These are phyloP conservation scores for Xenus cinereus DNA, from an alignment of 2,113 vertebrate genomes.

Conservation along the genomic window DNA sequence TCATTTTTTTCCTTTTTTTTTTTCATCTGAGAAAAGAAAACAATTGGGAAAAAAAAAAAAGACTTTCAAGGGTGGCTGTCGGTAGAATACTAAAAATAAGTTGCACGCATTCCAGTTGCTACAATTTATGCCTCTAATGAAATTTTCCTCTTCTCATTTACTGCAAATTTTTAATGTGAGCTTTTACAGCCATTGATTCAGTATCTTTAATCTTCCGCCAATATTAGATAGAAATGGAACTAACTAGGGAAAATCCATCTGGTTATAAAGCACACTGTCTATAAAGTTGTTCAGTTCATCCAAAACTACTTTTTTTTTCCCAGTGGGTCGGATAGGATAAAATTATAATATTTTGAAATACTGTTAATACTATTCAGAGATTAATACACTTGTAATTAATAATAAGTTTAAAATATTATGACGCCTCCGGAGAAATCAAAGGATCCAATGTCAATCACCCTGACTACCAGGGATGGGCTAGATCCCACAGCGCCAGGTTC, in stretches of 20 bases:
- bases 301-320: not conserved
- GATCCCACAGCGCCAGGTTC: not conserved
- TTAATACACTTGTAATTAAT: conserved; percentile 56
- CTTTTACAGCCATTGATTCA: conserved; percentile 58
- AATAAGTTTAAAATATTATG: conserved; percentile 43
- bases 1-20: not conserved
- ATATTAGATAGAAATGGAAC: conserved; percentile 36
- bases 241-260: conserved; percentile 46
- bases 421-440: conserved; percentile 49
- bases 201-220: conserved; percentile 35
- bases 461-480: not conserved
- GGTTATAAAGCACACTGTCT: conserved; percentile 32
- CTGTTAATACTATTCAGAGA: conserved; percentile 18
- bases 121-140: conserved; percentile 56
- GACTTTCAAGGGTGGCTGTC: not conserved
- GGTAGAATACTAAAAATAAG: conserved; percentile 44
- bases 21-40: conserved; percentile 20
- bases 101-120: not conserved
- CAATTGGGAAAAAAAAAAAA: not conserved
- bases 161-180: conserved; percentile 50
- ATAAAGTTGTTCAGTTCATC: conserved; percentile 38
- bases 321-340: not conserved
- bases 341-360: conserved; percentile 55
- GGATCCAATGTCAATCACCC: not conserved
- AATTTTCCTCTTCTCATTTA: conserved; percentile 43